phyloP scores from a whole-genome alignment of 2,888 invertebrate genomes.

The Notodonta ziczac region DNA sequence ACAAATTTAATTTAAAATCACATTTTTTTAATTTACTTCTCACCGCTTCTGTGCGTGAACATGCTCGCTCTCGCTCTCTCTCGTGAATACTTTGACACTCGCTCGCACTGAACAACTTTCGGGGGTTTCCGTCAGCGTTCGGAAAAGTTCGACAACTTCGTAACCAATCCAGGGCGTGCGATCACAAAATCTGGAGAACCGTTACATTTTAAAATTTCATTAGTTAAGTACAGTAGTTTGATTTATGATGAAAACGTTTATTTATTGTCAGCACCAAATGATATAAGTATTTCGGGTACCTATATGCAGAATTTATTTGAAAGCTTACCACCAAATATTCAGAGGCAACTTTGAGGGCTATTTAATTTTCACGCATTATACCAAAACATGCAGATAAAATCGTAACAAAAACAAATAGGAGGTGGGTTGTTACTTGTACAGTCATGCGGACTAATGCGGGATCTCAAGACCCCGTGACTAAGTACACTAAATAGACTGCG shows the following conservation, averaged over 20 bases:
- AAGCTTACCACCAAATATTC: not conserved
- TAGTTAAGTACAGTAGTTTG: not conserved
- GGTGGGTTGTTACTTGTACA: too few species aligned
- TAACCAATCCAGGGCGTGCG: not conserved
- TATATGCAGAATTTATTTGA: not conserved
- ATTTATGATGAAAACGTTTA: not conserved
- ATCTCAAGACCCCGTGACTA: too few species aligned
- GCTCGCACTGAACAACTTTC: conserved; percentile 10
- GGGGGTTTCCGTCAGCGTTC: conserved; percentile 4
- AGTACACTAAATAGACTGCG: too few species aligned
- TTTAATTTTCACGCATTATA: too few species aligned
- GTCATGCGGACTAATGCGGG: too few species aligned
- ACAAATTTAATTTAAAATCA: conserved; percentile 42
- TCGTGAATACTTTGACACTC: conserved; percentile 15
- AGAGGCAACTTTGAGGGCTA: too few species aligned
- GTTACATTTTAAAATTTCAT: not conserved
- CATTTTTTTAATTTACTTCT: conserved; percentile 21
- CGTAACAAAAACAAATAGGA: too few species aligned
- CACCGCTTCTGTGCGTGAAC: conserved; percentile 2
- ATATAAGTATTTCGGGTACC: not conserved
- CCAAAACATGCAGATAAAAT: too few species aligned
- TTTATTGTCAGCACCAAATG: conserved; percentile 4
- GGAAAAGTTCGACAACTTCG: conserved; percentile 3
- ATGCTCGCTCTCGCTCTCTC: conserved; percentile 8
- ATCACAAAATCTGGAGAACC: conserved; percentile 5